Conservation (phyloP, 2,113 vertebrate species). For the Misgurnus anguillicaudatus region DNA sequence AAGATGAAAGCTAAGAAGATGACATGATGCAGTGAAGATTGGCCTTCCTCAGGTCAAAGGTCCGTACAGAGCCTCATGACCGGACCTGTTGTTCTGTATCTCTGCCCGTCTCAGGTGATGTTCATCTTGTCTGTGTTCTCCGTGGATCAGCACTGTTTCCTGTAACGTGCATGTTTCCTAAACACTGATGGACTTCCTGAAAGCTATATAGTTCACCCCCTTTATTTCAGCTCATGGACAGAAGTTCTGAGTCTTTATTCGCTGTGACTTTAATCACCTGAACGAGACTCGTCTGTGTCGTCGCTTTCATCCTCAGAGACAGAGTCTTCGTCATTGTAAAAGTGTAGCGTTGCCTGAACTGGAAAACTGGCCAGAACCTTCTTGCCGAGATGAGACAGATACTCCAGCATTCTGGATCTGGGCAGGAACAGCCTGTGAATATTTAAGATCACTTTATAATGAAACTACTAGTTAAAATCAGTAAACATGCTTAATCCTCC, state of each 20-base stretch:
- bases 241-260: too few species aligned
- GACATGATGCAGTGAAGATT: too few species aligned
- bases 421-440: conserved; percentile 76
- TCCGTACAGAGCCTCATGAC: background rate
- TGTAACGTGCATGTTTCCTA: too few species aligned
- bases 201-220: too few species aligned
- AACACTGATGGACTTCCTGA: background rate
- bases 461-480: background rate
- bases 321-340: conserved; percentile 75
- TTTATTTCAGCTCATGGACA: too few species aligned
- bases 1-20: too few species aligned
- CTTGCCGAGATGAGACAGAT: conserved; percentile 69
- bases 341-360: conserved; percentile 81
- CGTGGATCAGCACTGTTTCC: too few species aligned
- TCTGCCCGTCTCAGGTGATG: background rate
- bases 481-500: too few species aligned
- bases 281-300: conserved; percentile 7
- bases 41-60: background rate
- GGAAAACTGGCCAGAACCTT: conserved; percentile 81
- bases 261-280: too few species aligned
- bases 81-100: background rate
- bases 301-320: conserved; percentile 70
- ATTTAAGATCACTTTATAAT: conserved; percentile 27
- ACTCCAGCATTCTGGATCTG: conserved; percentile 76
- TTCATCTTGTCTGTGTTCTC: too few species aligned